Evolutionary conservation across 1,140 invertebrate genomes (phyloP), one percentile per base, ranked within the genome.

Genomic region (Mylabris phalerata): DNA sequence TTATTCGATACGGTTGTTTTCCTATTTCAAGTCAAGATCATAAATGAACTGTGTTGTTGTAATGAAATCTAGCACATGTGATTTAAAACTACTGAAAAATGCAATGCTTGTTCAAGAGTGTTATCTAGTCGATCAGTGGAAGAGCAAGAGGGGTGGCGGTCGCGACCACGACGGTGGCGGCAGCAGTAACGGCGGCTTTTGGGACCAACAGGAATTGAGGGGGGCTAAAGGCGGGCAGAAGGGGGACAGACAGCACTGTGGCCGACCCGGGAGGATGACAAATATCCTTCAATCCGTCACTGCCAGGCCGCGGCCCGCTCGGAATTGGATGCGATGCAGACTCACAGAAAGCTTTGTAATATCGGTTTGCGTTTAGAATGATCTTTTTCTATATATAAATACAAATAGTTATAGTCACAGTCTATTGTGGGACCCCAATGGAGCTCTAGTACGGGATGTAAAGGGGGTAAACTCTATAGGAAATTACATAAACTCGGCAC

Each of bases 401-500:
- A 32, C 6, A 9, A 13, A 9, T 7, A n/a, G 25, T 43, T 25
- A 55, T 38, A n/a, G 61, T 66, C 64, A 68, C 71, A 66, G 57
- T 73, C 72, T 73, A 61, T 70, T 43, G 60, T 44, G 32, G 24
- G 42, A 51, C 67, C 67, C 67, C 68, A 68, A 52, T 59, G 64
- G 64, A 64, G 62, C 54, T 59, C 48, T 48, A 62, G 63, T 56
- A 57, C 59, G 69, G 60, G 63, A 61, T 62, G 58, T 48, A 59
- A 63, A 65, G 62, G 69, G 65, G 67, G 60, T 63, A 64, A 68
- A 72, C 71, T 74, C 72, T 74, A 74, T 74, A 74, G 72, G 72
- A 74, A 74, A 74, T 74, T 74, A 74, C 72, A 73, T 74, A 74
- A 74, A 74, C 72, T 74, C 71, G 67, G 68, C 70, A 71, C 68